Percentiles rank a stretch among this genome's conserved stretches.
phyloP scores from a whole-genome alignment of 2,113 vertebrate species.

The Rallus limicola region DNA sequence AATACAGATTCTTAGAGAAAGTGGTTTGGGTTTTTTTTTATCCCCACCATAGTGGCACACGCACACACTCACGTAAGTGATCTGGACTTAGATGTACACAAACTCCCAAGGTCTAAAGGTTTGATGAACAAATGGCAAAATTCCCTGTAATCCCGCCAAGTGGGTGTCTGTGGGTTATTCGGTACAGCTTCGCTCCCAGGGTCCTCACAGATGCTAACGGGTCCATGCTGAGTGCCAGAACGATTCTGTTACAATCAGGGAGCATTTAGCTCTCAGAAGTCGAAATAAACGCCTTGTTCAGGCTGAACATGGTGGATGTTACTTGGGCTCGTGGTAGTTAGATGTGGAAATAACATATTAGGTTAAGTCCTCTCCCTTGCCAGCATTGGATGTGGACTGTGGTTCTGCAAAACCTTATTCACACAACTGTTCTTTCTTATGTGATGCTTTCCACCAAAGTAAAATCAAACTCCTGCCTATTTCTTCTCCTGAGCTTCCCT shows the following conservation, averaged over 20 bases:
- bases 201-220: neutral
- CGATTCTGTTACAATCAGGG: rapidly evolving
- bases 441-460: neutral
- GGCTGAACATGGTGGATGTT: neutral
- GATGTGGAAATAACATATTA: neutral
- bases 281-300: neutral
- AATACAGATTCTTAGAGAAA: neutral
- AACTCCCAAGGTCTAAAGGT: neutral
- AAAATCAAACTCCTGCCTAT: neutral
- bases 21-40: neutral
- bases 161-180: neutral
- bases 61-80: neutral
- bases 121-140: neutral
- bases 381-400: neutral
- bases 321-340: neutral
- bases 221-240: neutral
- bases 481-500: neutral
- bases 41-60: too few relatives aligned
- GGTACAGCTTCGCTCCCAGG: neutral
- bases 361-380: neutral
- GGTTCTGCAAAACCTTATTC: neutral
- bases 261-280: neutral
- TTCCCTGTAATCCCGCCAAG: neutral
- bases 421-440: neutral
- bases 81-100: neutral